Evolutionary conservation across 2,113 vertebrate genomes (phyloP), one percentile per base, ranked within the genome.

Genomic region (Himantopus leucocephalus): DNA sequence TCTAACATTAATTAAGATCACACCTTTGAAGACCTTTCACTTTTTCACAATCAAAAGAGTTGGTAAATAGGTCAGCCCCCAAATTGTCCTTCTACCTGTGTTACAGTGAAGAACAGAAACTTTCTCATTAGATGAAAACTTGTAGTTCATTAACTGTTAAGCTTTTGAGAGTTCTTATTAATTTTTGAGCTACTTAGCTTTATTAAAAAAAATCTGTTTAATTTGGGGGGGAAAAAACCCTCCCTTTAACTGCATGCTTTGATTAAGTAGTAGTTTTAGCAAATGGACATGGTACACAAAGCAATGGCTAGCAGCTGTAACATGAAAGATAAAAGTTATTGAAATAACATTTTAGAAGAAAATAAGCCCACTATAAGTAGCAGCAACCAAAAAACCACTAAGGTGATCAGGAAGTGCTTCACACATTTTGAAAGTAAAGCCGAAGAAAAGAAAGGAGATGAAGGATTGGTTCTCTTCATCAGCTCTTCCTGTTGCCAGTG

Each of bases 401-500:
- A 96, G 59, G 66, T 95, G 90, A 91, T 74, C 92, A 88, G 84
- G 60, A 94, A 94, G 74, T 17, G 30, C 77, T 95, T 96, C 70
- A 34, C 47, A 82, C 56, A 55, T 92, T 94, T 96, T 85, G 71
- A 79, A 70, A 94, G 73, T 68, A 67, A 88, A 87, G 35, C 66
- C 64, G 24, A 45, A 45, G 94, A 97, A 85, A 55, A 96, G 74
- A 45, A 37, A 37, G 37, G 37, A 37, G 37, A 37, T 37, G 37
- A 37, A 37, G 37, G 37, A 37, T 37, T 37, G 37, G 37, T 37
- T 37, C 37, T 37, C 37, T 37, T 37, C 37, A 37, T 98, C 97
- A 96, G 96, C 93, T 94, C 94, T 84, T 94, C 94, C 88, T 95
- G 94, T 97, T 96, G 87, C 97, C 95, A 96, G 62, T 91, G 97